These are phyloP conservation scores for Lycocorax pyrrhopterus DNA, from an alignment of 2,113 vertebrate genomes.

Conservation along the genomic window DNA sequence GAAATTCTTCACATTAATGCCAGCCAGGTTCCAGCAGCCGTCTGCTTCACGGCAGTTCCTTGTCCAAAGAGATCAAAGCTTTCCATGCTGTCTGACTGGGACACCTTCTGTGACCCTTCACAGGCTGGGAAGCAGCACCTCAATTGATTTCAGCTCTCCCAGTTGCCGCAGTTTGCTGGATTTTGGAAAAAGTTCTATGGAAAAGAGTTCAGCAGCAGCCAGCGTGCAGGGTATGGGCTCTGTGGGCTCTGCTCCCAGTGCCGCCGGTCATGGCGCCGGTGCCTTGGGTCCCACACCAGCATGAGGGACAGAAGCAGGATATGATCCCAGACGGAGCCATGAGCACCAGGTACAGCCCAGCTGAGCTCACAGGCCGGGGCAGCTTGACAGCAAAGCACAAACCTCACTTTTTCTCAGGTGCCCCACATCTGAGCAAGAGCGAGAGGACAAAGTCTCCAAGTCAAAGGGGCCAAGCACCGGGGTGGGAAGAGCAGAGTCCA, in stretches of 20 bases:
- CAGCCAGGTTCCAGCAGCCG: neutral
- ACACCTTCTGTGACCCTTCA: neutral
- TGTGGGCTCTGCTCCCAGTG: neutral
- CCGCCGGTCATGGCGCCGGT: rapidly evolving
- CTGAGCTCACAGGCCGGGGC: neutral
- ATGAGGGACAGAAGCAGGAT: neutral
- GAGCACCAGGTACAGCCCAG: neutral
- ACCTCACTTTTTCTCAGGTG: neutral
- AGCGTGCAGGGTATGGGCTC: neutral
- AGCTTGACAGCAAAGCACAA: neutral
- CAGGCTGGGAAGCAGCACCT: neutral
- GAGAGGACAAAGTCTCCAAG: neutral
- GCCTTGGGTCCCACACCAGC: neutral
- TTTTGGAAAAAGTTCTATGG: neutral
- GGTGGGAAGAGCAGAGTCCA: neutral
- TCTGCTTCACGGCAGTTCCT: neutral
- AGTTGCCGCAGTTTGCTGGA: neutral
- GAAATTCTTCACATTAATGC: neutral
- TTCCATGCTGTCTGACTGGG: neutral
- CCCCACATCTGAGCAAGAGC: neutral
- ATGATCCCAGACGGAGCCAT: rapidly evolving
- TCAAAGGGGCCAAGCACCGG: neutral
- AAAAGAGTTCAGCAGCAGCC: neutral
- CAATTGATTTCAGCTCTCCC: neutral
- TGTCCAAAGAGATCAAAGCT: neutral